Base-by-base conservation (phyloP, 1,140 invertebrate species). In the Euwallacea similis region DNA sequence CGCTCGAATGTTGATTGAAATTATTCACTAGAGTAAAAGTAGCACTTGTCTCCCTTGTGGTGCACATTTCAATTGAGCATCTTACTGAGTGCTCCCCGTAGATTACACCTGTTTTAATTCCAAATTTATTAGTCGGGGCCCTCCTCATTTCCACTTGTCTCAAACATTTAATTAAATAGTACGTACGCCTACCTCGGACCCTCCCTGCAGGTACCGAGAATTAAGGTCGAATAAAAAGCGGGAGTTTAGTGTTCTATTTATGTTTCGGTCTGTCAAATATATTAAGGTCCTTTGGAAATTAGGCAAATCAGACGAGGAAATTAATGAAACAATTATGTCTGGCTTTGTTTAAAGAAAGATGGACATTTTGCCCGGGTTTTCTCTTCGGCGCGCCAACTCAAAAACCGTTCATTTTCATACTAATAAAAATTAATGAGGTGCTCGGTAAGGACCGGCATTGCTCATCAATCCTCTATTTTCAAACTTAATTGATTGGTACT, bases 91-190 rank as follows among this genome's bases (percentile, higher is more conserved):
- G 42, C 2, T 21, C 61, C 61, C 15, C 33, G 61, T 63, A 63
- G 7, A 16, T 13, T 8, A 42, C 61, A 10, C 44, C 21, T 33
- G 16, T 9, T 21, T 63, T 63, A 46, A 46, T 63, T 63, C 61
- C 44, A 63, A 63, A 63, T 46, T 60, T 63, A 63, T 63, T 63
- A 63, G 47, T 63, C 61, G 44, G 16, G 4, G 7, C 44, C 33
- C 13, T 42, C 47, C 44, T 16, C 61, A 42, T 63, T 63, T 16
- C 47, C 42, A 46, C 46, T 46, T 63, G 61, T 63, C 13, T 42
- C 61, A 63, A 63, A 63, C 61, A 63, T 63, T 63, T 63, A 63
- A 63, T 63, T 63, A 63, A 63, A 63, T 63, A 63, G 47, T 63
- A 46, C 61, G 61, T 63, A 46, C 33, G 61, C 61, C 61, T 63